These are phyloP conservation scores for Drosophila pseudotalamancana DNA, from an alignment of 2,888 invertebrate species.

Conservation along the genomic window DNA sequence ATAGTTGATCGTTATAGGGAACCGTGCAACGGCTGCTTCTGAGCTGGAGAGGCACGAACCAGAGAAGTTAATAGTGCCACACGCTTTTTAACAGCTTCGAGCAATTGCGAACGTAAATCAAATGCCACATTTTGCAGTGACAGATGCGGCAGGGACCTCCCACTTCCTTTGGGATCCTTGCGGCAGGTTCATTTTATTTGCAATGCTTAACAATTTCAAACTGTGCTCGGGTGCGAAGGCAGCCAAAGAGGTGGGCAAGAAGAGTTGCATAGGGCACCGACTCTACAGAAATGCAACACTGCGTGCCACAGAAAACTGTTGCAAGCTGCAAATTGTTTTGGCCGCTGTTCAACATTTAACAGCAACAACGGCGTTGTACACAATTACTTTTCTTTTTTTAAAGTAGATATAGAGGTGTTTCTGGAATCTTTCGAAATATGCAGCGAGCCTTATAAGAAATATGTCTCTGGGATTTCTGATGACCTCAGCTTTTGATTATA, in stretches of 20 bases:
- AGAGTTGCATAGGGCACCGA: constrained; percentile 12
- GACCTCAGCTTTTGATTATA: too few relatives aligned
- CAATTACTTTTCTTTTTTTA: constrained; percentile 73
- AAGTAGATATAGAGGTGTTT: constrained; percentile 35
- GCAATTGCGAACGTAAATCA: constrained; percentile 71
- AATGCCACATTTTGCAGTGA: constrained; percentile 64
- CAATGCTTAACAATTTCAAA: constrained; percentile 49
- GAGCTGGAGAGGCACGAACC: background rate
- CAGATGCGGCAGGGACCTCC: constrained; percentile 24
- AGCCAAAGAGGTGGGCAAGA: constrained; percentile 4
- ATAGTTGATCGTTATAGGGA: constrained; percentile 43
- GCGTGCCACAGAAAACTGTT: constrained; percentile 10
- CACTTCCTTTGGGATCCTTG: constrained; percentile 1
- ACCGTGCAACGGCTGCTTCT: constrained; percentile 2
- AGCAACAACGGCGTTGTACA: constrained; percentile 23
- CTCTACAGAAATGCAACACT: constrained; percentile 15
- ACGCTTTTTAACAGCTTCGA: constrained; percentile 60
- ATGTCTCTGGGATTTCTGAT: too few relatives aligned
- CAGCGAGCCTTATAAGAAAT: too few relatives aligned
- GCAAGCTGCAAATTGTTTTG: constrained; percentile 9
- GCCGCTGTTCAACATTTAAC: constrained; percentile 4
- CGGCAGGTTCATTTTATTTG: constrained; percentile 56
- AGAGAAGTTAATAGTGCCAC: constrained; percentile 7
- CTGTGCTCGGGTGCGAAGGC: constrained; percentile 10
- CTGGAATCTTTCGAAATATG: too few relatives aligned